phyloP scores from a whole-genome alignment of 2,888 invertebrate species.

The Punctoribates punctum region DNA sequence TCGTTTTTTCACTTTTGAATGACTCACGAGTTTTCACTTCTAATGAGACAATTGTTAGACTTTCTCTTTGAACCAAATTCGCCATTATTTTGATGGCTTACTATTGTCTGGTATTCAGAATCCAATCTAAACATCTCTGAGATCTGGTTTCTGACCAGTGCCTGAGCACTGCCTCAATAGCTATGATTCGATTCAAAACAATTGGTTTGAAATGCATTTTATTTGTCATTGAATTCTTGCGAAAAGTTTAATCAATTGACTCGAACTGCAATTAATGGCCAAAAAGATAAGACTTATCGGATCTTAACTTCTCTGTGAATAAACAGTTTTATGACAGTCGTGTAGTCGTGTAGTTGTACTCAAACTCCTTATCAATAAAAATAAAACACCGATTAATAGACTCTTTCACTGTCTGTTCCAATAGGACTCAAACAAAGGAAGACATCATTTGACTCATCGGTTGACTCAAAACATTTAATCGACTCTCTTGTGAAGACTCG shows the following conservation, averaged over 20 bases:
- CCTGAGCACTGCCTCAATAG: too few relatives aligned
- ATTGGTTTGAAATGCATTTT: too few relatives aligned
- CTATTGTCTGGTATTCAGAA: neutral
- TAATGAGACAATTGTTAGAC: conserved; percentile 10
- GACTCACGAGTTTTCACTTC: neutral
- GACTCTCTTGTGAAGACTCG: neutral
- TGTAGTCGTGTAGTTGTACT: neutral
- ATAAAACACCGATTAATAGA: too few relatives aligned
- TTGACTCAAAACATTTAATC: neutral
- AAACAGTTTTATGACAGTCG: conserved; percentile 5
- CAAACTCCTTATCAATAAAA: neutral
- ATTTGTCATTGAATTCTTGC: too few relatives aligned
- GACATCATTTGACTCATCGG: neutral
- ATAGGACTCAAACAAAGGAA: too few relatives aligned
- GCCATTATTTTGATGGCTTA: neutral
- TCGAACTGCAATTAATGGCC: too few relatives aligned
- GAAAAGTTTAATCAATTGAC: too few relatives aligned
- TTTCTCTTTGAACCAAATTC: neutral
- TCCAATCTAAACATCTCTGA: neutral
- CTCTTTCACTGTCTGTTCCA: too few relatives aligned
- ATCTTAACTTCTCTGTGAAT: neutral
- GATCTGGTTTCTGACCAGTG: too few relatives aligned
- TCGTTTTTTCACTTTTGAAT: neutral
- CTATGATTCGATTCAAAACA: too few relatives aligned
- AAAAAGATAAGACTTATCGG: neutral